phyloP scores from a whole-genome alignment of 1,140 invertebrate species.

The Drosophila guanche region DNA sequence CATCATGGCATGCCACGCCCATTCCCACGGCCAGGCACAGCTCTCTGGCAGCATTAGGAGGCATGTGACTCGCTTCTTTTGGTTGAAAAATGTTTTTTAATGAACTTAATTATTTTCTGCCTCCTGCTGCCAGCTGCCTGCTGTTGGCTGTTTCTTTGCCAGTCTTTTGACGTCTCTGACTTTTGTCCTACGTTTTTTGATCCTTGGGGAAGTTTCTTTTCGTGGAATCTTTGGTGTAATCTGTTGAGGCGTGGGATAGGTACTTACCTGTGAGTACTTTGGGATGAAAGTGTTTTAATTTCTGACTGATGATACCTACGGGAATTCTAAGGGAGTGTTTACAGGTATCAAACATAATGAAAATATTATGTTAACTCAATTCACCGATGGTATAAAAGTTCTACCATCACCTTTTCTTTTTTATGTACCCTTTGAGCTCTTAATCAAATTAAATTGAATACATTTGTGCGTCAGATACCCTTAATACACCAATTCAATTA shows the following conservation, averaged over 20 bases:
- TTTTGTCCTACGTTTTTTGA: conserved; percentile 15
- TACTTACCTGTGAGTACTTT: background rate
- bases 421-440: conserved; percentile 18
- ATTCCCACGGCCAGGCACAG: background rate
- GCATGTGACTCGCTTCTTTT: conserved; percentile 10
- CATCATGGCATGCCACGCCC: background rate
- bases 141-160: conserved; percentile 13
- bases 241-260: background rate
- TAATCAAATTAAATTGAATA: conserved; percentile 17
- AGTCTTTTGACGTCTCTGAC: conserved; percentile 26
- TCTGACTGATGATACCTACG: too few species aligned
- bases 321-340: too few species aligned
- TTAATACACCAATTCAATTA: conserved; percentile 23
- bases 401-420: background rate
- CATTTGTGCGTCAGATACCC: conserved; percentile 5
- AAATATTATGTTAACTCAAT: too few species aligned
- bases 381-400: too few species aligned
- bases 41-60: conserved; percentile 21
- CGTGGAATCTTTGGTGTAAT: background rate
- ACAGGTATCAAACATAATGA: too few species aligned
- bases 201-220: conserved; percentile 4
- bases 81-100: conserved; percentile 61
- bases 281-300: too few species aligned
- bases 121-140: background rate
- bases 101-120: conserved; percentile 63